These are phyloP conservation scores for Catonia carolina DNA, from an alignment of 2,888 invertebrate genomes.

Conservation along the genomic window DNA sequence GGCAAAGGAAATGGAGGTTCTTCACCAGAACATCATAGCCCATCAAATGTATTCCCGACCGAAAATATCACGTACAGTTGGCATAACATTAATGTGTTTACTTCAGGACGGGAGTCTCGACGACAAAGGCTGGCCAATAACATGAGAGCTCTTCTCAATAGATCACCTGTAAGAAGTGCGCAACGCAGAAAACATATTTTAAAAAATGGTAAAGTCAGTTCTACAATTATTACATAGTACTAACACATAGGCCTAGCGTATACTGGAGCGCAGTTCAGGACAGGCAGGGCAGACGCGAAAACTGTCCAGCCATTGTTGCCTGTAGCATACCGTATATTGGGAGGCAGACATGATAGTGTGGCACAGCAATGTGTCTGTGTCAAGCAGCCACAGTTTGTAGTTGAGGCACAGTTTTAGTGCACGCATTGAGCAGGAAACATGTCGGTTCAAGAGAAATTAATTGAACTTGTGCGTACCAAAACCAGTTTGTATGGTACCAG, in stretches of 20 bases:
- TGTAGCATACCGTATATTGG: too few relatives aligned
- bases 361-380: too few relatives aligned
- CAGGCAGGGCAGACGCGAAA: too few relatives aligned
- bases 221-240: not conserved
- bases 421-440: too few relatives aligned
- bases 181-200: slow-evolving; percentile 59
- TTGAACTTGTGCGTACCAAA: too few relatives aligned
- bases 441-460: too few relatives aligned
- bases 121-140: slow-evolving; percentile 34
- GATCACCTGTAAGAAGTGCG: slow-evolving; percentile 6
- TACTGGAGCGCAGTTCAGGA: too few relatives aligned
- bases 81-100: slow-evolving; percentile 71
- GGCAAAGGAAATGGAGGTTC: not conserved
- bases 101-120: slow-evolving; percentile 48
- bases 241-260: not conserved
- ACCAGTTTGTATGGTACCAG: too few relatives aligned
- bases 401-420: too few relatives aligned
- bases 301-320: too few relatives aligned
- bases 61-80: slow-evolving; percentile 54
- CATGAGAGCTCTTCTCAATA: slow-evolving; percentile 18
- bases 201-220: slow-evolving; percentile 55
- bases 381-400: too few relatives aligned
- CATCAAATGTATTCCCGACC: slow-evolving; percentile 20
- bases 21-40: not conserved
- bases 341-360: too few relatives aligned